Percentiles rank a stretch among this genome's conserved stretches.
phyloP scores from a whole-genome alignment of 2,797 vertebrate species.

The Enteromius unitaeniatus region DNA sequence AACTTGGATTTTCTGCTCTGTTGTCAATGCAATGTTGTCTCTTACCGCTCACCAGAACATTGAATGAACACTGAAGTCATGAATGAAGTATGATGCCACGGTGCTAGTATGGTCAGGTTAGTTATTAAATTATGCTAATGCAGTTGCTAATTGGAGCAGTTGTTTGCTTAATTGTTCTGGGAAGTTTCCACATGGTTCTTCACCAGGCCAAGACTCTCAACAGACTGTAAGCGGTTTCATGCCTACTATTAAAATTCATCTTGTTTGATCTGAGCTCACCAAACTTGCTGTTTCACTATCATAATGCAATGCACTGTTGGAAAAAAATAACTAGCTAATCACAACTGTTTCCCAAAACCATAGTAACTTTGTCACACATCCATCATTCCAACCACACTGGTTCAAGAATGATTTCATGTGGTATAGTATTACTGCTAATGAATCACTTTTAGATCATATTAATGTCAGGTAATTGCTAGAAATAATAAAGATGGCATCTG shows the following conservation, averaged over 20 bases:
- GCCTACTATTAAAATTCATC: background rate
- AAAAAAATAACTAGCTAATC: background rate
- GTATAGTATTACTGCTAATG: background rate
- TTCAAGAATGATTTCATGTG: background rate
- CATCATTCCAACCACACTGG: background rate
- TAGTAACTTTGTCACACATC: background rate
- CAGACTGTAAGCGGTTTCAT: no score
- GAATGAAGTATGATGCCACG: background rate
- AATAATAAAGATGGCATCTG: background rate
- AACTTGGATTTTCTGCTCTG: slow-evolving; percentile 13
- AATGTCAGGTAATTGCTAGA: background rate
- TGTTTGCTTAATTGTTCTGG: background rate
- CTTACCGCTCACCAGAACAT: background rate
- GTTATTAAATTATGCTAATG: background rate
- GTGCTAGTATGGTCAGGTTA: background rate
- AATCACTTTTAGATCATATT: background rate
- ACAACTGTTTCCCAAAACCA: background rate
- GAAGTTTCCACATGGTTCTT: background rate
- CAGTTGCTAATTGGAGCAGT: background rate
- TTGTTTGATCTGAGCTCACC: background rate
- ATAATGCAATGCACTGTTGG: background rate
- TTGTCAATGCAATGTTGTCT: background rate
- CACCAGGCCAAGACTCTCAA: background rate
- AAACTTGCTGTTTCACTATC: background rate
- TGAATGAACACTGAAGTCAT: background rate